Evolutionary conservation across 2,888 invertebrate species (phyloP), one percentile per base, ranked within the genome.

Genomic region (Brachyopa scutellaris): DNA sequence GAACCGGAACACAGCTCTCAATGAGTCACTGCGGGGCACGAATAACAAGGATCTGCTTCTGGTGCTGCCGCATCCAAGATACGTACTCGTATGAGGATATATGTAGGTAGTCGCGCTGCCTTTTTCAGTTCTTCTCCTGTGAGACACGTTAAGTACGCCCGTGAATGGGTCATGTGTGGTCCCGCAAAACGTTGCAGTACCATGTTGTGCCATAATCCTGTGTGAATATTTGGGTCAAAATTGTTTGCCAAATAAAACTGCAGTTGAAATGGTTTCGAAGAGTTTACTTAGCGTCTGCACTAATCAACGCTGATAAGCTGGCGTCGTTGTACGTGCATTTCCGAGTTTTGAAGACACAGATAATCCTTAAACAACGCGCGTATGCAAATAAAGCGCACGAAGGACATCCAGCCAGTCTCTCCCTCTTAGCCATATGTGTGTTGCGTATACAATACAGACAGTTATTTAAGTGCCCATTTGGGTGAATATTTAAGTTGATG

Each of bases 381-480:
- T 21, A 47, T 57, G 49, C 66, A 66, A 59, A 51, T 59, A 76
- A 49, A 51, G 53, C 53, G 45, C 45, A 38, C 29, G 59, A 38
- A 70, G 53, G 69, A 47, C 61, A 38, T n/a, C n/a, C n/a, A n/a
- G n/a, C n/a, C n/a, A n/a, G 17, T 53, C 23, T 29, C 36, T 15
- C 19, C 11, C 29, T n/a, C 15, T 21, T 13, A 13, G 29, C 38
- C n/a, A n/a, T 26, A 33, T 59, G 42, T 40, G 38, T 66, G 40
- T 17, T 49, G 49, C 40, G 15, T 67, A 26, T 40, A 21, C 11
- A 40, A 4, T 66, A 33, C 59, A 66, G 42, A 66, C 59, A 59
- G 64, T 72, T 66, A 36, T 73, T 78, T 78, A 59, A 78, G 78
- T 78, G 57, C 78, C 72, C 64, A 78, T 78, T 78, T 73, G 78